Evolutionary conservation across 1,140 invertebrate genomes (phyloP).

Genomic region (Hermatobates lingyangjiaoensis): DNA sequence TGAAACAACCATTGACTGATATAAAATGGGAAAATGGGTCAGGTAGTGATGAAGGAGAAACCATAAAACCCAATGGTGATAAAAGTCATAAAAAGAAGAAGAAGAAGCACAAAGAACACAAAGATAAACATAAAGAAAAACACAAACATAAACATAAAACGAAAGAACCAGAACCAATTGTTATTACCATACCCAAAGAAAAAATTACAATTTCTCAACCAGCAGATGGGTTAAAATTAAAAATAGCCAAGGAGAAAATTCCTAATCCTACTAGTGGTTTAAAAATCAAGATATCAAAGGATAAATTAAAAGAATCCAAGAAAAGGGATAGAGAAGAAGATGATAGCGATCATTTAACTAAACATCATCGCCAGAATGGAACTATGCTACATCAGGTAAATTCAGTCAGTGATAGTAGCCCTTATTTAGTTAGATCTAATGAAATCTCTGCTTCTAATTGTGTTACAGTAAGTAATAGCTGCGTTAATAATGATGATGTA

Average conservation of each 20-base stretch:
- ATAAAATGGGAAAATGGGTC: background rate
- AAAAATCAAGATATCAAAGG: slow-evolving; percentile 13
- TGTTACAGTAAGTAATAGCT: background rate
- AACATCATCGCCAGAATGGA: slow-evolving; percentile 9
- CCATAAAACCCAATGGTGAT: background rate
- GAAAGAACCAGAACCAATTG: slow-evolving; percentile 10
- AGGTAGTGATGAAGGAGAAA: background rate
- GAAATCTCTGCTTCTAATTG: background rate
- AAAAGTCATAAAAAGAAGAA: slow-evolving; percentile 8
- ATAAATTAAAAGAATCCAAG: slow-evolving; percentile 11
- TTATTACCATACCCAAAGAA: slow-evolving; percentile 12
- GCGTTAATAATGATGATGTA: background rate
- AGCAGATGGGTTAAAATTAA: slow-evolving; percentile 8
- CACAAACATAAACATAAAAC: slow-evolving; percentile 12
- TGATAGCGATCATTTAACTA: slow-evolving; percentile 1
- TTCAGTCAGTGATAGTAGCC: background rate
- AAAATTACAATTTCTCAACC: slow-evolving; percentile 6
- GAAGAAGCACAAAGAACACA: slow-evolving; percentile 8
- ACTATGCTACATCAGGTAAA: slow-evolving; percentile 8
- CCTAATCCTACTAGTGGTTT: slow-evolving; percentile 1
- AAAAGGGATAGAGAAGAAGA: slow-evolving; percentile 11
- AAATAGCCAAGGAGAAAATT: slow-evolving; percentile 11
- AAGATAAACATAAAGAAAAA: slow-evolving; percentile 12
- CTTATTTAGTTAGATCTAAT: background rate
- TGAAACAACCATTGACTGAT: no score